Percentiles rank a stretch among this genome's conserved stretches.
Evolutionary conservation across 2,797 vertebrate species (phyloP).

Genomic region (Myoxocephalus aenaeus): DNA sequence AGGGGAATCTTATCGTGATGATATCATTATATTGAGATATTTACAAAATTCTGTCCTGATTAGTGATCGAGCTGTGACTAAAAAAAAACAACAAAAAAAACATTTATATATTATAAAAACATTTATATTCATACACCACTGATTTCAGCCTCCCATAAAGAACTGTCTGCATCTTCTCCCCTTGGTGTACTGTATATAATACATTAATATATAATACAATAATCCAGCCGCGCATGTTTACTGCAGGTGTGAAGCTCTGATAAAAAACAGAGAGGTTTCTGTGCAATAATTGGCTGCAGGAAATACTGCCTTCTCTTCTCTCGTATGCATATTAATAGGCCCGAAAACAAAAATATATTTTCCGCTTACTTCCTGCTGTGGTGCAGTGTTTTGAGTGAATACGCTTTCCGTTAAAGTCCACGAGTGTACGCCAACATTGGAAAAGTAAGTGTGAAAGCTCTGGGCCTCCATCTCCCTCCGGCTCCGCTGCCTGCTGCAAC

Average conservation of each 20-base stretch:
- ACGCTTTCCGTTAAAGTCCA: constrained; percentile 11
- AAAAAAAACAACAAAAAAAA: constrained; percentile 7
- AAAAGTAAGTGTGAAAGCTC: constrained; percentile 55
- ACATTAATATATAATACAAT: constrained; percentile 22
- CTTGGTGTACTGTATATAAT: constrained; percentile 17
- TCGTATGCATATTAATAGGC: constrained; percentile 58
- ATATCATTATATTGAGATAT: not conserved
- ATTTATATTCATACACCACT: constrained; percentile 1
- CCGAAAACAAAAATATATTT: constrained; percentile 52
- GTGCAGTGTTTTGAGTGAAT: constrained; percentile 14
- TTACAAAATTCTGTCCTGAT: not conserved
- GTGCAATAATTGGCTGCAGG: constrained; percentile 55
- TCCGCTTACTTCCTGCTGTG: constrained; percentile 14
- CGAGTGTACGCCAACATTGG: constrained; percentile 40
- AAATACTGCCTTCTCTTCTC: constrained; percentile 45
- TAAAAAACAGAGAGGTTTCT: constrained; percentile 57
- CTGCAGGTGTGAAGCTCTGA: constrained; percentile 68
- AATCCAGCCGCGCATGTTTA: constrained; percentile 51
- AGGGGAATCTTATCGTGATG: not conserved
- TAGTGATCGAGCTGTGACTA: not conserved
- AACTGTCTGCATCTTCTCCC: constrained; percentile 18
- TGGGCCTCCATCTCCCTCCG: constrained; percentile 50
- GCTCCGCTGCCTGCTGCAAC: constrained; percentile 66
- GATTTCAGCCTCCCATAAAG: constrained; percentile 9
- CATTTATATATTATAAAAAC: not conserved